These are phyloP conservation scores for Rhinopomastus cyanomelas DNA, from an alignment of 2,113 vertebrate genomes.

Conservation along the genomic window DNA sequence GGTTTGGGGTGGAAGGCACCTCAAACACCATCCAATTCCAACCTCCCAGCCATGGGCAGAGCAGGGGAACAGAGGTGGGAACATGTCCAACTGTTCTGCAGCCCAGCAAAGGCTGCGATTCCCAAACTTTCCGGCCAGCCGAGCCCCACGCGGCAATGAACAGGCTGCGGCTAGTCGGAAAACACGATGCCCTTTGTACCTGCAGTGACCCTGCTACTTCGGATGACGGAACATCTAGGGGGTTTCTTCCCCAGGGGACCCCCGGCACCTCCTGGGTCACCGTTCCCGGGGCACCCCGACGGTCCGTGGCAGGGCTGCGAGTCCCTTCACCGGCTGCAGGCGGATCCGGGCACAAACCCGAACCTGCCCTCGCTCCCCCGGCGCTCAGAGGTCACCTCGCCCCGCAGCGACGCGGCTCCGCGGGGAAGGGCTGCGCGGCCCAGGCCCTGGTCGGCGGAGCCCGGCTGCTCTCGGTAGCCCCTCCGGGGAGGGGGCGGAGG, in stretches of 20 bases:
- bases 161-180: rapidly evolving
- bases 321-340: background rate
- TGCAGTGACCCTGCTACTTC: background rate
- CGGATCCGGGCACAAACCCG: background rate
- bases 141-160: rapidly evolving
- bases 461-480: background rate
- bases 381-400: background rate
- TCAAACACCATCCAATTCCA: too few relatives aligned
- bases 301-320: rapidly evolving
- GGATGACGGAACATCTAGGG: background rate
- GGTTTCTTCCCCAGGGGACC: background rate
- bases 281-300: rapidly evolving
- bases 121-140: background rate
- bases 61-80: background rate
- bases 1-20: too few relatives aligned
- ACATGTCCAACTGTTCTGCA: rapidly evolving
- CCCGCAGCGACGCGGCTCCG: background rate
- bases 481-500: background rate
- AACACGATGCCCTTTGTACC: background rate
- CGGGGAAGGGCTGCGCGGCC: background rate
- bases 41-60: background rate
- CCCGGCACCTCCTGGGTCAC: background rate
- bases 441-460: background rate
- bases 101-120: background rate
- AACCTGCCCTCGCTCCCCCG: background rate